Evolutionary conservation across 2,113 vertebrate genomes (phyloP).

Genomic region (Triplophysa dalaica): DNA sequence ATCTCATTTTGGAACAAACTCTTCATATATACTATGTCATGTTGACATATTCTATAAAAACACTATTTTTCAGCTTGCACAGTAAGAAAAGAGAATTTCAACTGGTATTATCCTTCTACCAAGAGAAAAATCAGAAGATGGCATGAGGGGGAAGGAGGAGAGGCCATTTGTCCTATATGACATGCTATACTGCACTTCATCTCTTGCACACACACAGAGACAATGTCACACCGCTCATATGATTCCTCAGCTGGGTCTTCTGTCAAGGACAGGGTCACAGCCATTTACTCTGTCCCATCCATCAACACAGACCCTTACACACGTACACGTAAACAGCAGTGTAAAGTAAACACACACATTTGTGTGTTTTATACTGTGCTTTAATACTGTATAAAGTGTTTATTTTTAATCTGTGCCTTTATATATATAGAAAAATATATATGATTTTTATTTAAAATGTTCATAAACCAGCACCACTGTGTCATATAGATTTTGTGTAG

Average conservation of each 20-base stretch:
- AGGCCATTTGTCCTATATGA: constrained; percentile 23
- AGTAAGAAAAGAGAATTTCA: neutral
- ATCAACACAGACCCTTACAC: constrained; percentile 5
- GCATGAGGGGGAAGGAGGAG: constrained; percentile 5
- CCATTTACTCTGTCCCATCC: constrained; percentile 32
- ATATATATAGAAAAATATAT: too few species aligned
- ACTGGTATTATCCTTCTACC: constrained; percentile 4
- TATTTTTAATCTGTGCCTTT: too few species aligned
- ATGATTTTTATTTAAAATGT: too few species aligned
- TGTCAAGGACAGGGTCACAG: constrained; percentile 47
- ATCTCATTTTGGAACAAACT: too few species aligned
- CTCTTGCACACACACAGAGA: constrained; percentile 17
- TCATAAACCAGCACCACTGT: too few species aligned
- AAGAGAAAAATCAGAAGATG: neutral
- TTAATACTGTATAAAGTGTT: too few species aligned
- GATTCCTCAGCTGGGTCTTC: constrained; percentile 32
- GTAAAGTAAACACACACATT: too few species aligned
- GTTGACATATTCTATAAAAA: too few species aligned
- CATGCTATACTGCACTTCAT: neutral
- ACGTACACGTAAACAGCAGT: too few species aligned
- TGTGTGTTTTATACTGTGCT: too few species aligned
- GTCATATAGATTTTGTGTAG: too few species aligned
- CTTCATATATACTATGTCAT: too few species aligned
- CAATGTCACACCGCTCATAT: constrained; percentile 21
- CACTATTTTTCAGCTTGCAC: neutral